phyloP scores from a whole-genome alignment of 2,797 vertebrate genomes.

The Mus caroli region DNA sequence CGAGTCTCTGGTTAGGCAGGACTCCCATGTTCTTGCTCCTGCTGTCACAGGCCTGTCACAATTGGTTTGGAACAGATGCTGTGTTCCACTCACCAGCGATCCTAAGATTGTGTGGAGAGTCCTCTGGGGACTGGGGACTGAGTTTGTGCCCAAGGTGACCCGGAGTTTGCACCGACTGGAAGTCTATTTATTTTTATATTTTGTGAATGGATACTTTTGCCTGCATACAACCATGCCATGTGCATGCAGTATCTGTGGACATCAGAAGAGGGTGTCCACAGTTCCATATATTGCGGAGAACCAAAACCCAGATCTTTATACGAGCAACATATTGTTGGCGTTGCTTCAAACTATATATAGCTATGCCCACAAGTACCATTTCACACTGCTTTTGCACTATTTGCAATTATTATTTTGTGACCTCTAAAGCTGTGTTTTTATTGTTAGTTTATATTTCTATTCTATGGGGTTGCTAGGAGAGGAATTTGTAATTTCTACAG shows the following conservation, averaged over 20 bases:
- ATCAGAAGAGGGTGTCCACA: neutral
- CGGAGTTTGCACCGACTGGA: no score
- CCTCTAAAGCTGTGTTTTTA: neutral
- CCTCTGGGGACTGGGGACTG: no score
- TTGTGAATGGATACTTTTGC: neutral
- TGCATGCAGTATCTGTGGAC: neutral
- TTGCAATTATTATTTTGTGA: neutral
- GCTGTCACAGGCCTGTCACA: no score
- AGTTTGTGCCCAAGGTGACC: no score
- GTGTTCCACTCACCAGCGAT: no score
- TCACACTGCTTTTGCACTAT: neutral
- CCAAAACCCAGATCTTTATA: neutral
- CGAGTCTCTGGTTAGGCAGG: no score
- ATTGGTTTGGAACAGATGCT: no score
- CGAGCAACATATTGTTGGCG: neutral
- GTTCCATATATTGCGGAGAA: neutral
- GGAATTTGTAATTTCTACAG: conserved; percentile 3
- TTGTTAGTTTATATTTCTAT: neutral
- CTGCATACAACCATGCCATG: neutral
- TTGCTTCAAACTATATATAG: neutral
- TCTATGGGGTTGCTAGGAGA: neutral
- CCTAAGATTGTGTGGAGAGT: no score
- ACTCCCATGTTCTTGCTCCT: no score
- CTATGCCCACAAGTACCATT: neutral
- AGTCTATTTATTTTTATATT: neutral